These are phyloP conservation scores for Nephrotoma flavescens DNA, from an alignment of 2,888 invertebrate genomes.

Conservation along the genomic window DNA sequence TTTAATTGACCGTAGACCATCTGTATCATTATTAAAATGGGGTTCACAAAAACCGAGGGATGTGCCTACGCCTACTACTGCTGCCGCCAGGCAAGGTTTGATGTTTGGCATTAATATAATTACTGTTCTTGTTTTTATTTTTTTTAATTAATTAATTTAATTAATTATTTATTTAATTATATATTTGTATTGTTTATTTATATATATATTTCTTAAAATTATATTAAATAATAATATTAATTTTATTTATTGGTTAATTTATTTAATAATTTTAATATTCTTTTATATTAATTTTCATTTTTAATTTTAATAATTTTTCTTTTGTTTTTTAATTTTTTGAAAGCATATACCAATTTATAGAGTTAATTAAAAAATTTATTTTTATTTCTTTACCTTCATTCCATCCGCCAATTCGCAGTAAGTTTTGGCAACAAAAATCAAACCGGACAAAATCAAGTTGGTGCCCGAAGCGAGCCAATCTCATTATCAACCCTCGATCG, in stretches of 20 bases:
- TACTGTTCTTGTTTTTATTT: neutral
- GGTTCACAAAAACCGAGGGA: slow-evolving; percentile 23
- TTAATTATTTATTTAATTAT: neutral
- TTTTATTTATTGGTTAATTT: neutral
- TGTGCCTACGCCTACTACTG: slow-evolving; percentile 19
- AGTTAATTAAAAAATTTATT: neutral
- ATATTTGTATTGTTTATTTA: slow-evolving; percentile 5
- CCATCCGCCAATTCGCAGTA: slow-evolving; percentile 17
- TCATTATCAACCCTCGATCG: slow-evolving; percentile 70
- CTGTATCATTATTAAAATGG: slow-evolving; percentile 44
- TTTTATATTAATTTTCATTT: neutral
- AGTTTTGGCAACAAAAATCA: slow-evolving; percentile 19
- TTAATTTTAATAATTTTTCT: slow-evolving; percentile 3
- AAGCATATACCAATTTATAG: neutral
- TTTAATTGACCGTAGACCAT: slow-evolving; percentile 50
- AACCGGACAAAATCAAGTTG: slow-evolving; percentile 5
- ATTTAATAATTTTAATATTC: neutral
- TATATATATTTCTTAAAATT: slow-evolving; percentile 6
- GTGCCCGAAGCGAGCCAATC: slow-evolving; percentile 45
- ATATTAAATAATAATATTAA: neutral
- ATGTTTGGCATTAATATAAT: slow-evolving; percentile 14
- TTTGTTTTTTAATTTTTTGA: slow-evolving; percentile 2
- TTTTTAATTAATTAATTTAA: neutral
- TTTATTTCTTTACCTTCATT: neutral
- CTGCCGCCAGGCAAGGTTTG: slow-evolving; percentile 38